Conservation (phyloP, 2,797 vertebrate species). For the Delichon dasypus region DNA sequence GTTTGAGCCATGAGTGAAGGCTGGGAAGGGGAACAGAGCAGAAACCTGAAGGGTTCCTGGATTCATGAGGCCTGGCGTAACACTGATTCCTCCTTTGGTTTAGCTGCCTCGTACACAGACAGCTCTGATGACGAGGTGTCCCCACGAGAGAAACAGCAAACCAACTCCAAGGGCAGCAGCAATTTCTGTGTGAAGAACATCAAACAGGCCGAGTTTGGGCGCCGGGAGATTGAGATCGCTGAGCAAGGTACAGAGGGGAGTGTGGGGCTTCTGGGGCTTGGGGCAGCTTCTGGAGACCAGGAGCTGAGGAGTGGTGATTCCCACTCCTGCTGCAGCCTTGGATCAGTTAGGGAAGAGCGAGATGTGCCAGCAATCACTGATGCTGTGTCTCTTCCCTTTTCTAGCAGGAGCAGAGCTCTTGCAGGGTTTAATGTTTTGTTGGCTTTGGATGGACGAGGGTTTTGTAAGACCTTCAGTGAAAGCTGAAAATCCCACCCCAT, state of each 20-base stretch:
- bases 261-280: not conserved
- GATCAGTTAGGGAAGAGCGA: not conserved
- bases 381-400: not conserved
- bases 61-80: not conserved
- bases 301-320: not conserved
- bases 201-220: conserved; percentile 97
- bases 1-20: not conserved
- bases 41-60: not conserved
- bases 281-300: not conserved
- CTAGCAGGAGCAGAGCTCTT: not conserved
- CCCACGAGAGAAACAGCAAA: conserved; percentile 94
- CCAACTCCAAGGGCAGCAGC: conserved; percentile 93
- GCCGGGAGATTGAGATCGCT: conserved; percentile 96
- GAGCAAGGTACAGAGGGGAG: conserved; percentile 87
- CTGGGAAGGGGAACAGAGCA: not conserved
- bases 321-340: not conserved
- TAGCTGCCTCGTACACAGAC: conserved; percentile 97
- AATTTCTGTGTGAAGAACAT: conserved; percentile 99
- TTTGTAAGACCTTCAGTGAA: not conserved
- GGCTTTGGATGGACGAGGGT: not conserved
- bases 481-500: not conserved
- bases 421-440: not conserved
- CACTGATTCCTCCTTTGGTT: not conserved
- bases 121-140: conserved; percentile 98
- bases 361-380: fast-evolving